Evolutionary conservation across 2,888 invertebrate genomes (phyloP).

Genomic region (Agonopterix alstromeriana): DNA sequence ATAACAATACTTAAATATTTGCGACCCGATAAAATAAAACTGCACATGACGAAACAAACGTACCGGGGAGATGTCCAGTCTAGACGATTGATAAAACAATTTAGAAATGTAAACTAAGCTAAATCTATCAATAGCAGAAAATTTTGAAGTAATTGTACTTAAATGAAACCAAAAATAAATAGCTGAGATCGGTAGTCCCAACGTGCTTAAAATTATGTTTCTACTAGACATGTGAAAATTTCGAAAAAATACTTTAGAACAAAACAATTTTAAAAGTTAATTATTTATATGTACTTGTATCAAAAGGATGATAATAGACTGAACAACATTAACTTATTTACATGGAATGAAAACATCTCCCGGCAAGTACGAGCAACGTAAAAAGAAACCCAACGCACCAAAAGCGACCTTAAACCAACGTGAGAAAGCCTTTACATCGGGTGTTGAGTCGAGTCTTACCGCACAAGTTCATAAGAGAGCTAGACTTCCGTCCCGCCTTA

Average conservation of each 20-base stretch:
- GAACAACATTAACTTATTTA: conserved; percentile 14
- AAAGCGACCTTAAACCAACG: conserved; percentile 53
- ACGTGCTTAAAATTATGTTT: no score
- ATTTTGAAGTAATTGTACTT: no score
- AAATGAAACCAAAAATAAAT: no score
- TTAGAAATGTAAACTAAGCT: no score
- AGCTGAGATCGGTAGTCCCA: no score
- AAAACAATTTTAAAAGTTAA: no score
- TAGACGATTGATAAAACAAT: no score
- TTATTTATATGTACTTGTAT: no score
- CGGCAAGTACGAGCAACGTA: conserved; percentile 39
- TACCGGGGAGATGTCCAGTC: not conserved
- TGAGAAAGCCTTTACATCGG: conserved; percentile 58
- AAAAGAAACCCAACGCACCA: conserved; percentile 64
- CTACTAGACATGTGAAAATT: no score
- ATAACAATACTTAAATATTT: conserved; percentile 13
- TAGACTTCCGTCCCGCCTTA: conserved; percentile 92
- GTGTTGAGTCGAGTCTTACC: conserved; percentile 83
- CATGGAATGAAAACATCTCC: conserved; percentile 4
- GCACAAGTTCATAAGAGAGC: conserved; percentile 97
- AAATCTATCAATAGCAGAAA: no score
- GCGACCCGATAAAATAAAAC: conserved; percentile 11
- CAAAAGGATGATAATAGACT: conserved; percentile 8
- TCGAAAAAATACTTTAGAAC: no score
- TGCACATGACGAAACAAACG: not conserved